Evolutionary conservation across 2,888 invertebrate genomes (phyloP).

Genomic region (Nemotelus nigrinus): DNA sequence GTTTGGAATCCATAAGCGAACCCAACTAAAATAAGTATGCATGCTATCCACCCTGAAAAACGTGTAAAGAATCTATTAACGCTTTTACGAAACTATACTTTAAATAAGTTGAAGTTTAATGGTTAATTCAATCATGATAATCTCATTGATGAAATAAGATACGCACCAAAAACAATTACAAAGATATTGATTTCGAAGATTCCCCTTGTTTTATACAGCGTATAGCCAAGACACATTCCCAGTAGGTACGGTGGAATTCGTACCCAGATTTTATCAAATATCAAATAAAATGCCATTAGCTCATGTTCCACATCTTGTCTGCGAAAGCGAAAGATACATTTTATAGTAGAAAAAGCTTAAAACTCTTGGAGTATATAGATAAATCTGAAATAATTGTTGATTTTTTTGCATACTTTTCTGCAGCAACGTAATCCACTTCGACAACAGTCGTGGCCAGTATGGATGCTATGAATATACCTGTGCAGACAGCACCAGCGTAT

Average conservation of each 20-base stretch:
- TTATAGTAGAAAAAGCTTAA: background rate
- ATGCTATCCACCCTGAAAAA: constrained; percentile 57
- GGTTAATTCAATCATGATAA: too few relatives aligned
- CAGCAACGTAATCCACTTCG: constrained; percentile 55
- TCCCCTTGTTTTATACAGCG: constrained; percentile 73
- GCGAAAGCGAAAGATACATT: background rate
- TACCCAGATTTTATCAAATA: constrained; percentile 80
- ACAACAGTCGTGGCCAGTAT: constrained; percentile 66
- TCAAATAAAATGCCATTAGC: constrained; percentile 71
- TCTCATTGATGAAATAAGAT: background rate
- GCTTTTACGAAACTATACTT: constrained; percentile 8
- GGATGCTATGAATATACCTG: constrained; percentile 64
- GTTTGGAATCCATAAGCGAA: constrained; percentile 55
- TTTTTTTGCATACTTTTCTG: constrained; percentile 36
- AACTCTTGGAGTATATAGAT: background rate
- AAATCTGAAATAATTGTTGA: background rate
- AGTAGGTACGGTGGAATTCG: constrained; percentile 78
- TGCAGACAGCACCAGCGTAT: constrained; percentile 60
- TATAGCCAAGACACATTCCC: constrained; percentile 79
- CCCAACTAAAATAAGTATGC: constrained; percentile 52
- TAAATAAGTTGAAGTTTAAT: background rate
- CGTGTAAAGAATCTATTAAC: background rate
- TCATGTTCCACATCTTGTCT: constrained; percentile 58
- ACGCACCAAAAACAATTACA: constrained; percentile 55
- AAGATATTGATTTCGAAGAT: constrained; percentile 54